Evolutionary conservation across 1,140 invertebrate species (phyloP), one percentile per base, ranked within the genome.

Genomic region (Dendrolimus kikuchii): DNA sequence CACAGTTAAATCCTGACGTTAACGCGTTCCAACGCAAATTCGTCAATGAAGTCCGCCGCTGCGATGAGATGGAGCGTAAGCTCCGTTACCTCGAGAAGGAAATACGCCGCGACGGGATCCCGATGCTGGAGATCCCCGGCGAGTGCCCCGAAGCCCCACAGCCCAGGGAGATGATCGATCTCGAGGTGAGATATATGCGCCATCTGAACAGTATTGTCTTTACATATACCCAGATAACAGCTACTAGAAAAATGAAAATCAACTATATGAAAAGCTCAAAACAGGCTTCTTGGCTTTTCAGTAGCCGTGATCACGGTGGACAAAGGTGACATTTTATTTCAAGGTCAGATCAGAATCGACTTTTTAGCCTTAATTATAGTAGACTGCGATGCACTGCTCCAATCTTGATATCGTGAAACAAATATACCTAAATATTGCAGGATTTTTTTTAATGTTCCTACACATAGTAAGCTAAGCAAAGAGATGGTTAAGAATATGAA

Each of bases 81-180:
- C 87, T 98, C 40, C 92, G 97, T 6, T 99, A 98, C 78, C 85
- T 99, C 71, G 98, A 99, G 81, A 98, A 98, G 75, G 98, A 99
- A 88, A 99, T 99, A 60, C 95, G 97, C 64, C 99, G 98, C 71
- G 98, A 99, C 89, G 95, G 92, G 5, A 98, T 99, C 61, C 96
- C 96, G 0, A 98, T 99, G 94, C 77, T 98, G 78, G 98, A 99
- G 71, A 86, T 83, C 47, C 97, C 96, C 2, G 97, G 97, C 2
- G 98, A 99, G 77, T 99, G 96, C 81, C 98, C 98, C 0, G 98
- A 99, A 85, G 98, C 98, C 6, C 98, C 98, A 0, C 96, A 98
- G 69, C 98, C 98, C 0, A 90, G 98, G 51, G 98, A 99, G 88
- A 99, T 99, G 97, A 99, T 99, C 68, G 98, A 99, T 89, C 89